Evolutionary conservation across 2,113 vertebrate genomes (phyloP), one percentile per base, ranked within the genome.

Genomic region (Lethenteron camtschaticum): DNA sequence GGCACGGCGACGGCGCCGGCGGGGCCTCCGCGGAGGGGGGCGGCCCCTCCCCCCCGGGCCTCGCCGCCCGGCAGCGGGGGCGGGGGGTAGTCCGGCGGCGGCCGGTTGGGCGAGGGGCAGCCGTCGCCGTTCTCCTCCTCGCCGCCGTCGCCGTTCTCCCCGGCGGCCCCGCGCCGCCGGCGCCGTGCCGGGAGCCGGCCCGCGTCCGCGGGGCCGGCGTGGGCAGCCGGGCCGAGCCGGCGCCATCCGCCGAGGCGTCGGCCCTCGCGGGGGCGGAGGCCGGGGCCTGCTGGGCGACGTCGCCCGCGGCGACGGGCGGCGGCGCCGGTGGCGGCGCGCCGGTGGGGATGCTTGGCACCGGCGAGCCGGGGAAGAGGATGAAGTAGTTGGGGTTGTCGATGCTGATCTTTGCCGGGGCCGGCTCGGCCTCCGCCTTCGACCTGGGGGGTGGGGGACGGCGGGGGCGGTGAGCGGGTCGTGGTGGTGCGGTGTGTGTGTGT

Each of bases 341-440:
- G 24, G 24, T 41, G 24, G 24, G 24, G 24, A 41, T 41, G 41
- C 41, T 41, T 41, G 41, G 41, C 41, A 41, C 41, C 41, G 41
- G 41, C 41, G 41, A 41, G 41, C 41, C 41, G 41, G 41, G 41
- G 41, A 41, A 41, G 41, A 96, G 81, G 71, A 94, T 90, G 56
- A 95, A 95, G 81, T 96, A 95, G 10, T 89, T 89, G 0, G 91
- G 91, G 74, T 96, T 96, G 74, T 95, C 95, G 82, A 90, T 95
- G 80, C 91, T 94, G 82, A 90, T 94, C 77, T 92, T 95, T 76
- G 79, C 74, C 1, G 79, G 75, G 7, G 79, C 77, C 1, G 78
- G 78, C 11, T 86, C 84, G 0, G 74, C 75, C 2, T 94, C 89
- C 3, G 78, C 57, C 76, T 86, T 91, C n/a, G 78, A 74, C 75